Conservation (phyloP, 2,888 invertebrate species). For the Sarcophaga carnaria region DNA sequence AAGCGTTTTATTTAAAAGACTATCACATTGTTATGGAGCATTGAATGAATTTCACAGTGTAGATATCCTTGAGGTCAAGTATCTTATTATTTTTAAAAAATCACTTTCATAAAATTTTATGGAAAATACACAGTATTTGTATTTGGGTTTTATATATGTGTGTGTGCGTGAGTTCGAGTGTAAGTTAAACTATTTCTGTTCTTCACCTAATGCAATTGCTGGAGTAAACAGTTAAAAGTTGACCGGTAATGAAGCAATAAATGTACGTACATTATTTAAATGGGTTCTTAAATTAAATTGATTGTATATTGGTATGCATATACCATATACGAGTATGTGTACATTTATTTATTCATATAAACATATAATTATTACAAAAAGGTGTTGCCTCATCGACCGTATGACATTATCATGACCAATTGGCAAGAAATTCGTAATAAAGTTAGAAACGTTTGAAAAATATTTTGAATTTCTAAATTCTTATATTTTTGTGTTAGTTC, state of each 20-base stretch:
- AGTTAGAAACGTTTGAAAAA: too few relatives aligned
- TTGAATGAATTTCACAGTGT: constrained; percentile 45
- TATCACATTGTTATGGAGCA: constrained; percentile 7
- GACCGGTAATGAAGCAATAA: constrained; percentile 64
- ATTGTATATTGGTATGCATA: too few relatives aligned
- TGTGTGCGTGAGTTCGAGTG: constrained; percentile 7
- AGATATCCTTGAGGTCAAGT: constrained; percentile 64
- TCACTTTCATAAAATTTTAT: constrained; percentile 62
- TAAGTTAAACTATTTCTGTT: constrained; percentile 24
- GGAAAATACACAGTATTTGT: constrained; percentile 4
- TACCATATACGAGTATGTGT: too few relatives aligned
- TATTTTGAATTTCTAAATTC: too few relatives aligned
- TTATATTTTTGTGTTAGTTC: too few relatives aligned
- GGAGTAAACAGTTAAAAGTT: constrained; percentile 52
- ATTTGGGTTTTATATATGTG: background rate
- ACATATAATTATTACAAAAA: too few relatives aligned
- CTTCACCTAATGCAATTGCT: constrained; percentile 33
- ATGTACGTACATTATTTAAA: constrained; percentile 52
- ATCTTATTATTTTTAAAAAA: constrained; percentile 65
- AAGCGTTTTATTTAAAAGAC: background rate
- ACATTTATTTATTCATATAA: too few relatives aligned
- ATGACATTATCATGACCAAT: too few relatives aligned
- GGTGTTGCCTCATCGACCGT: too few relatives aligned
- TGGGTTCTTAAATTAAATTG: background rate
- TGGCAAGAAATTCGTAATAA: too few relatives aligned